A percentile compares a stretch with the other conserved stretches of the same genome.
phyloP scores from a whole-genome alignment of 2,888 invertebrate genomes.

The Caenorhabditis sp. region DNA sequence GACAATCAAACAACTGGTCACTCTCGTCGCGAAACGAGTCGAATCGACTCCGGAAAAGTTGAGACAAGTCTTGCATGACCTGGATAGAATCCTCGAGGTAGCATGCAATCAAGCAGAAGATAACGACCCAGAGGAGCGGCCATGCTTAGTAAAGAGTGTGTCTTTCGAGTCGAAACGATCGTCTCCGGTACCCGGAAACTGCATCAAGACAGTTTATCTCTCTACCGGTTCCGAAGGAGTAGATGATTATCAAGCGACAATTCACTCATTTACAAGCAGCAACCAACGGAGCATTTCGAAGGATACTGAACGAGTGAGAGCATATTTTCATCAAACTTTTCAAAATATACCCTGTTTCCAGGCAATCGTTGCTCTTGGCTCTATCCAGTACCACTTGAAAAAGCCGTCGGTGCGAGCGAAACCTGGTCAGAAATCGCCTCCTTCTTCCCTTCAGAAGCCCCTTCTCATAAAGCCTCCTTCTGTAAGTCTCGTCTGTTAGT shows the following conservation, averaged over 20 bases:
- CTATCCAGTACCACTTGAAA: constrained; percentile 65
- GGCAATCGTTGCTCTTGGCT: constrained; percentile 66
- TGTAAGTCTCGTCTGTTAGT: constrained; percentile 17
- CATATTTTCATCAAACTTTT: neutral
- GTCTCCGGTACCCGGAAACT: constrained; percentile 3
- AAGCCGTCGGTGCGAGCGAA: constrained; percentile 52
- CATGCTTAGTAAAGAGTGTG: neutral
- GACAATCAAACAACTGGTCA: constrained; percentile 73
- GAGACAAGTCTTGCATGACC: constrained; percentile 69
- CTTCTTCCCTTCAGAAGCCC: neutral
- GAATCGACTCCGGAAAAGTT: constrained; percentile 67
- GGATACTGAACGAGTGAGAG: constrained; percentile 49
- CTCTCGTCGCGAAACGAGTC: constrained; percentile 73
- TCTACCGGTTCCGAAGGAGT: constrained; percentile 27
- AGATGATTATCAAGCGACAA: constrained; percentile 51
- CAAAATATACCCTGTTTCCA: constrained; percentile 21
- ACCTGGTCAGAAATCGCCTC: constrained; percentile 21
- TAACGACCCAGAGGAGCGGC: constrained; percentile 19
- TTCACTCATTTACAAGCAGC: constrained; percentile 51
- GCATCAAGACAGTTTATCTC: constrained; percentile 41
- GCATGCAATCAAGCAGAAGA: constrained; percentile 63
- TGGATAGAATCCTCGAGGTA: constrained; percentile 71
- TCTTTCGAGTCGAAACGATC: neutral
- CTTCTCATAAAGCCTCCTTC: constrained; percentile 9
- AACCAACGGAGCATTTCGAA: constrained; percentile 57